Base-by-base conservation (phyloP, 2,888 invertebrate genomes). In the Parnassius mnemosyne region DNA sequence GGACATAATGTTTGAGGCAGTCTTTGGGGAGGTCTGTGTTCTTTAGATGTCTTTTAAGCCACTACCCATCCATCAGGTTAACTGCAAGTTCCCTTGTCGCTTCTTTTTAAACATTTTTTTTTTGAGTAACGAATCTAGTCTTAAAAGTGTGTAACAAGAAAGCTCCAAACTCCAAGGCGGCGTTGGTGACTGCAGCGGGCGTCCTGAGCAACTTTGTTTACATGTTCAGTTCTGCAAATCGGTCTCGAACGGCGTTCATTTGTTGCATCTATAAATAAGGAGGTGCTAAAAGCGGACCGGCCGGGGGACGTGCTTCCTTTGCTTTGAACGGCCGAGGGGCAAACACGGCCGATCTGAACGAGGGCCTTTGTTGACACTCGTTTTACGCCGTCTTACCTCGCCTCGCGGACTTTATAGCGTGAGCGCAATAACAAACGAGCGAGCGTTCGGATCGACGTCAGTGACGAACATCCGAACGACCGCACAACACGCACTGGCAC, bases 211-310 rank as follows among this genome's bases (percentile, higher is more conserved):
- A 79, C 79, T 80, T 74, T 87, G 83, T 87, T 85, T 88, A 86
- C 85, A 77, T 78, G 79, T 80, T 77, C 75, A 69, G 79, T 83
- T 85, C 86, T 87, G 89, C 90, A 89, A 89, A 87, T 87, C 86
- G 80, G 77, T 81, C 78, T 78, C 74, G 76, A 75, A 75, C 71
- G 75, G 77, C 79, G 83, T 78, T 81, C 75, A 81, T 82, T 82
- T 83, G 84, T 83, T 84, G 80, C 79, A 77, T 89, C 88, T 89
- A 89, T 87, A 90, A 91, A 89, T 91, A 89, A 83, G 53, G 84
- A 90, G 90, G 89, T 90, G 90, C 89, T 91, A 91, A 91, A 91
- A 89, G 89, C 87, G 87, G 83, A 80, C 86, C 76, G 80, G 75
- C 81, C 83, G 85, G 89, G 89, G 84, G 89, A 87, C 87, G 83